Evolutionary conservation across 2,888 invertebrate genomes (phyloP).

Genomic region (Chloroclysta siterata): DNA sequence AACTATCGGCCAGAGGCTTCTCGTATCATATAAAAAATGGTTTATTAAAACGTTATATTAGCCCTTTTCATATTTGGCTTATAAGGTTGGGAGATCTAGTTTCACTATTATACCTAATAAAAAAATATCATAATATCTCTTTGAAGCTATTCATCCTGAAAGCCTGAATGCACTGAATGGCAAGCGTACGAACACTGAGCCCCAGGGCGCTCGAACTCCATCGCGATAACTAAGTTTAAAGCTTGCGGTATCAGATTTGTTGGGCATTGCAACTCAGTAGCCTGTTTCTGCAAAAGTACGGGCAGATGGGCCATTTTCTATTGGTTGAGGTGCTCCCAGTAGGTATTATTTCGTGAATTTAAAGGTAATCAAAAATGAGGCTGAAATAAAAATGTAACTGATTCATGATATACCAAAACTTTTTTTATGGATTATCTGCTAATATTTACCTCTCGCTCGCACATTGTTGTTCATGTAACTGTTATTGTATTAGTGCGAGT

Average conservation of each 20-base stretch:
- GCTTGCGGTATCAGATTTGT: constrained; percentile 29
- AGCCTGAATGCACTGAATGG: constrained; percentile 23
- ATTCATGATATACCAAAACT: too few relatives aligned
- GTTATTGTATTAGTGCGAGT: too few relatives aligned
- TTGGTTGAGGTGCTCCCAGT: not conserved
- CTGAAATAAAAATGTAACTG: too few relatives aligned
- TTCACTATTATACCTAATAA: not conserved
- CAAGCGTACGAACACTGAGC: constrained; percentile 17
- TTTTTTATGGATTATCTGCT: too few relatives aligned
- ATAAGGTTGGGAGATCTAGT: not conserved
- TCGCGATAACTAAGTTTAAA: constrained; percentile 30
- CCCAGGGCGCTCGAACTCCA: constrained; percentile 26
- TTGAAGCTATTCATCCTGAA: constrained; percentile 16
- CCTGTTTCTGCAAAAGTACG: constrained; percentile 13
- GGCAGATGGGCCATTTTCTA: constrained; percentile 5
- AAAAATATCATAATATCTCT: not conserved
- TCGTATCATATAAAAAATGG: too few relatives aligned
- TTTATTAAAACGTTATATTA: too few relatives aligned
- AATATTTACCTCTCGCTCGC: too few relatives aligned
- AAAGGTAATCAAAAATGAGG: too few relatives aligned
- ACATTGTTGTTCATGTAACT: too few relatives aligned
- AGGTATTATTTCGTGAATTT: too few relatives aligned
- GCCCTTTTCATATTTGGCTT: too few relatives aligned
- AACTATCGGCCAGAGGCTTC: too few relatives aligned
- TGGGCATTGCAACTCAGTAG: constrained; percentile 28